These are phyloP conservation scores for Junonia oenone DNA, from an alignment of 2,888 invertebrate species.

Conservation along the genomic window DNA sequence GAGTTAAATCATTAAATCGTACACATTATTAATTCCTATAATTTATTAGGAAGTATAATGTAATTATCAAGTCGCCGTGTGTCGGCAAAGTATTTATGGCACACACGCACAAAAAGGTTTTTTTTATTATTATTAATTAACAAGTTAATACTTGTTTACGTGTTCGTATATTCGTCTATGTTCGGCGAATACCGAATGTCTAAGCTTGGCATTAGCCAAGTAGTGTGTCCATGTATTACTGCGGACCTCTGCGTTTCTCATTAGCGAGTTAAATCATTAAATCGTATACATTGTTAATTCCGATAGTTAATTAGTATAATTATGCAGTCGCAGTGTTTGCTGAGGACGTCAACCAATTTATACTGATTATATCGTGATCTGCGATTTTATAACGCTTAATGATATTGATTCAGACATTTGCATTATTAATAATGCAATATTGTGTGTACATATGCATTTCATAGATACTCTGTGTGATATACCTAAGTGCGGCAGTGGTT, in stretches of 20 bases:
- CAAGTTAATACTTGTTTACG: too few species aligned
- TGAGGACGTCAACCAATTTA: neutral
- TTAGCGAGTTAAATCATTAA: neutral
- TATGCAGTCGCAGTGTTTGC: too few species aligned
- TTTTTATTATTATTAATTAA: too few species aligned
- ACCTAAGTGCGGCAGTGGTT: too few species aligned
- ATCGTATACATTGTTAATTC: neutral
- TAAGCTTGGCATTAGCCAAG: neutral
- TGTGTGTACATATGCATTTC: neutral
- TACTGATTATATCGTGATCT: constrained; percentile 1
- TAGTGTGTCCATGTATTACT: neutral
- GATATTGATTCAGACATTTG: neutral
- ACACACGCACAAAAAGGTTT: too few species aligned
- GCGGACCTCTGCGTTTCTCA: neutral
- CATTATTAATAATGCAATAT: neutral
- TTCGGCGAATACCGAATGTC: too few species aligned
- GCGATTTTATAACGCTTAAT: neutral
- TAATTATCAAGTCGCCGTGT: too few species aligned
- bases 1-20: neutral
- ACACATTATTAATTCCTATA: constrained; percentile 1
- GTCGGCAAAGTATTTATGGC: too few species aligned
- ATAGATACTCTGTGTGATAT: neutral
- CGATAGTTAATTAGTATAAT: neutral
- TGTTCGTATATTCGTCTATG: too few species aligned
- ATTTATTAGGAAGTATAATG: too few species aligned